phyloP scores from a whole-genome alignment of 2,888 invertebrate genomes.

The Hydroisotoma schaefferi region DNA sequence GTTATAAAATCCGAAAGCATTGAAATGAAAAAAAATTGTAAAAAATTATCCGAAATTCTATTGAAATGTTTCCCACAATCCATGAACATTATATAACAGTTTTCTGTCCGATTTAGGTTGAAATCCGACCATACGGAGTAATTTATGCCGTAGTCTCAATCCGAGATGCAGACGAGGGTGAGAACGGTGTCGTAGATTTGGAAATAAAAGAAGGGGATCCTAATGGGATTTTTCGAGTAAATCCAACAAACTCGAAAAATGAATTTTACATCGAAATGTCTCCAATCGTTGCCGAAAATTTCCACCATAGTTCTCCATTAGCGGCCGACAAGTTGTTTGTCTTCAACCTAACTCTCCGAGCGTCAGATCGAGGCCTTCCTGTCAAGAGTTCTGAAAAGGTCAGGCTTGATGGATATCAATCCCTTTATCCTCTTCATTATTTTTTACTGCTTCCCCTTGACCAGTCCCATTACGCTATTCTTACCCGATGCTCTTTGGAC shows the following conservation, averaged over 20 bases:
- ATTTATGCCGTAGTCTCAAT: conserved; percentile 87
- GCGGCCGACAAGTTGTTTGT: conserved; percentile 61
- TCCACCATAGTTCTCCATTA: conserved; percentile 42
- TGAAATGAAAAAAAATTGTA: too few species aligned
- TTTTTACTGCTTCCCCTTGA: too few species aligned
- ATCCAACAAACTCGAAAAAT: conserved; percentile 56
- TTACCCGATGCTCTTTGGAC: too few species aligned
- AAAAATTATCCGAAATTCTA: too few species aligned
- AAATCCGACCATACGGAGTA: conserved; percentile 62
- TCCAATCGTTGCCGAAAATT: conserved; percentile 45
- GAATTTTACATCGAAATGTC: conserved; percentile 54
- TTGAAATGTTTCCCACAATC: too few species aligned
- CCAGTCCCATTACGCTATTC: too few species aligned
- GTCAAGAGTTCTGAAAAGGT: conserved; percentile 55
- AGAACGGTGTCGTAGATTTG: conserved; percentile 78
- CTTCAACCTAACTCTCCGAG: conserved; percentile 82
- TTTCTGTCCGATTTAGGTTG: conserved; percentile 29
- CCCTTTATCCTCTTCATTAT: too few species aligned
- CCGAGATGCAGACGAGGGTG: conserved; percentile 75
- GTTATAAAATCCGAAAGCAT: too few species aligned
- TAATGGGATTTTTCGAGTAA: conserved; percentile 79
- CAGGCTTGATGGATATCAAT: conserved; percentile 12
- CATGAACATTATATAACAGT: too few species aligned
- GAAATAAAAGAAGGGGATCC: conserved; percentile 88
- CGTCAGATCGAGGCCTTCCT: conserved; percentile 77